Conservation (phyloP, 2,888 invertebrate species). For the Rhagonycha fulva region DNA sequence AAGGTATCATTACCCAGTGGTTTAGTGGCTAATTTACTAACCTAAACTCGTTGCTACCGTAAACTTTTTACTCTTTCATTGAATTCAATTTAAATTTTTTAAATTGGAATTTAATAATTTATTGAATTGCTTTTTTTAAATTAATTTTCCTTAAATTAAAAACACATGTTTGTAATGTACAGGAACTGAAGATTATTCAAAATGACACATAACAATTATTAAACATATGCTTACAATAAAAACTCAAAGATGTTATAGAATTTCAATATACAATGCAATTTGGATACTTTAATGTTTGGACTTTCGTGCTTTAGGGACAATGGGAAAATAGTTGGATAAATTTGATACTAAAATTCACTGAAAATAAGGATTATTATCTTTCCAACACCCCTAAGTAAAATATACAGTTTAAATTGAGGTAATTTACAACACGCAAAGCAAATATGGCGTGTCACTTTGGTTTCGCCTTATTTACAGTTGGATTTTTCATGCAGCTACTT, state of each 20-base stretch:
- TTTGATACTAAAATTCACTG: background rate
- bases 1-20: conserved; percentile 40
- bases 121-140: background rate
- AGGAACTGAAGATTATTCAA: background rate
- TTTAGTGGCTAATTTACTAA: conserved; percentile 38
- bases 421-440: conserved; percentile 37
- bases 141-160: background rate
- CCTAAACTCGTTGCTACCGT: conserved; percentile 40
- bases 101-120: conserved; percentile 2
- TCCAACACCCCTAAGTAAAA: conserved; percentile 32
- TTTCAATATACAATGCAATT: conserved; percentile 32
- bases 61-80: conserved; percentile 26
- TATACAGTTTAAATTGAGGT: conserved; percentile 37
- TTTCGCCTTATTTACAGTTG: conserved; percentile 2
- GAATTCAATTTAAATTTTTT: conserved; percentile 5
- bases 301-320: conserved; percentile 34
- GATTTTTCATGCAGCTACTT: background rate
- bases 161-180: background rate
- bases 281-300: conserved; percentile 30
- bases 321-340: conserved; percentile 1
- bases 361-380: conserved; percentile 20
- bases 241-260: conserved; percentile 13
- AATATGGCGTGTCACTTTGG: conserved; percentile 19
- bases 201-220: conserved; percentile 9
- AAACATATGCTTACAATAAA: conserved; percentile 24